Conservation (phyloP, 1,140 invertebrate species). For the Drosophila pachea region DNA sequence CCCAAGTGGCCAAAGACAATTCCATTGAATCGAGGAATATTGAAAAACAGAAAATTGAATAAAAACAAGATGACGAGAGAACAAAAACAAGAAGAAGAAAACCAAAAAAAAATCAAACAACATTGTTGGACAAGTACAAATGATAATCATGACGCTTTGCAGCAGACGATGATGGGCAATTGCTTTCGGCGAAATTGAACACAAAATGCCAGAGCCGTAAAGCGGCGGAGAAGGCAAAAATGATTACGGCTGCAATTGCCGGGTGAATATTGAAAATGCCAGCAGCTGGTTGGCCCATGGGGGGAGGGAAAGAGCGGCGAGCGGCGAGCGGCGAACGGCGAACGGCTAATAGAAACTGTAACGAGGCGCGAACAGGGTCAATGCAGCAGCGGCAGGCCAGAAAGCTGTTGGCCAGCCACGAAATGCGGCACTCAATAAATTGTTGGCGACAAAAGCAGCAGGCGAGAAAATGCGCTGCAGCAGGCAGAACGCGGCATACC, state of each 20-base stretch:
- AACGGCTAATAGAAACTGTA: constrained; percentile 42
- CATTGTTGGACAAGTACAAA: constrained; percentile 36
- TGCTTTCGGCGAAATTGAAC: constrained; percentile 64
- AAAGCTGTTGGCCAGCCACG: constrained; percentile 21
- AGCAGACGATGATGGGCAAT: constrained; percentile 62
- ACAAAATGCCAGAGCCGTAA: constrained; percentile 54
- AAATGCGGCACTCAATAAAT: constrained; percentile 23
- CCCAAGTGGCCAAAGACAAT: constrained; percentile 8
- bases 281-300: constrained; percentile 20
- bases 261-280: constrained; percentile 36
- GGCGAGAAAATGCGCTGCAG: neutral
- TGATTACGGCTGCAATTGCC: constrained; percentile 31
- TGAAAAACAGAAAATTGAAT: constrained; percentile 12
- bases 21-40: neutral
- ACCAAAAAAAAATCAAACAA: constrained; percentile 30
- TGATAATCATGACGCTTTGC: constrained; percentile 48
- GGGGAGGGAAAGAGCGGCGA: neutral
- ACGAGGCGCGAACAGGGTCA: constrained; percentile 70
- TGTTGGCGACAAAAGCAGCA: constrained; percentile 14
- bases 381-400: constrained; percentile 24
- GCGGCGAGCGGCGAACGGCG: neutral
- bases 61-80: constrained; percentile 10
- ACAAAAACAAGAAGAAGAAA: constrained; percentile 16
- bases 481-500: neutral
- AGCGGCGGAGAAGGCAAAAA: constrained; percentile 11